These are phyloP conservation scores for Ryuthela nishihirai DNA, from an alignment of 2,888 invertebrate genomes.

Conservation along the genomic window DNA sequence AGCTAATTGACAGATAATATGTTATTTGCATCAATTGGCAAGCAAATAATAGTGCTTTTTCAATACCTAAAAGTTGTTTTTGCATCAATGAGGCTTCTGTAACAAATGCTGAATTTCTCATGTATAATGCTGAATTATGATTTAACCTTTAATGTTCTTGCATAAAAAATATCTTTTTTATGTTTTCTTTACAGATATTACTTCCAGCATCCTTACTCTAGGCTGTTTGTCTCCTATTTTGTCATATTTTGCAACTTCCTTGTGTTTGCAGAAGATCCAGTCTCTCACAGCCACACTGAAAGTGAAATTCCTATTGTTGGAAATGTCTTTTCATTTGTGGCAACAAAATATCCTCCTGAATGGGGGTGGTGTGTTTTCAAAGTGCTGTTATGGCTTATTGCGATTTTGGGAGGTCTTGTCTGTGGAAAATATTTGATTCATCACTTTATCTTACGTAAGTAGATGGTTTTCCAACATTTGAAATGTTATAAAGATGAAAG, in stretches of 20 bases:
- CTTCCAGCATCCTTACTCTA: conserved; percentile 56
- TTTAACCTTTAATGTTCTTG: too few relatives aligned
- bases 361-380: conserved; percentile 51
- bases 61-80: too few relatives aligned
- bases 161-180: neutral
- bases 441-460: conserved; percentile 52
- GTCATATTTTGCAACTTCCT: conserved; percentile 56
- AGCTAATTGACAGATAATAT: too few relatives aligned
- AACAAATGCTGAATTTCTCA: too few relatives aligned
- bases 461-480: neutral
- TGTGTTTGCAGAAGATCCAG: conserved; percentile 57
- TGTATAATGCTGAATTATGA: too few relatives aligned
- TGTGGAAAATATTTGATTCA: conserved; percentile 55
- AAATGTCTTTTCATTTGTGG: conserved; percentile 55
- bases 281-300: conserved; percentile 55
- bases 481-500: neutral
- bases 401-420: conserved; percentile 52
- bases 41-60: too few relatives aligned
- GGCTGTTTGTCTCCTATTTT: conserved; percentile 54
- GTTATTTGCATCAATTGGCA: too few relatives aligned
- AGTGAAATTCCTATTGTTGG: conserved; percentile 55
- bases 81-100: too few relatives aligned
- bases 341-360: conserved; percentile 54
- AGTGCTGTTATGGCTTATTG: conserved; percentile 53
- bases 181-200: conserved; percentile 49